Evolutionary conservation across 1,140 invertebrate genomes (phyloP), one percentile per base, ranked within the genome.

Genomic region (Matsumurasca onukii): DNA sequence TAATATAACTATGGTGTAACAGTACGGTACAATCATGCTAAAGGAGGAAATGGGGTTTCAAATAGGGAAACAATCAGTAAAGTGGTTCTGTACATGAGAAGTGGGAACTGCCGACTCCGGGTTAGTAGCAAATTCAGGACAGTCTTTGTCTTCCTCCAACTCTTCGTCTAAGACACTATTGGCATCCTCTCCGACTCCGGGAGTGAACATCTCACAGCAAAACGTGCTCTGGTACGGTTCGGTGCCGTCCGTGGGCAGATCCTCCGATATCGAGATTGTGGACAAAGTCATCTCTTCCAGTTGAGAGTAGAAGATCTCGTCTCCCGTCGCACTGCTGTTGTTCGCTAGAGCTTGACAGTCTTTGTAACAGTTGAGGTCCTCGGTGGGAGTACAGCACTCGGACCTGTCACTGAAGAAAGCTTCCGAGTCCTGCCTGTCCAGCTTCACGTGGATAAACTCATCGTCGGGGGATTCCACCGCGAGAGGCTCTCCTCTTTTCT

Each of bases 121-220:
- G 2, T 59, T 27, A 2, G 24, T 24, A 9, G 24, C 2, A 9
- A 2, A 5, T 27, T 59, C 55, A 24, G 34, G 62, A 65, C 62
- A 45, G 5, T 20, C 31, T 3, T 12, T 17, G 48, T 65, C 62
- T 29, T 27, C 62, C 25, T 65, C 62, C 31, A 65, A 45, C n/a
- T 65, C 62, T 22, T 65, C 62, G 22, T 15, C 62, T 48, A 65
- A 65, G 62, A 65, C 62, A 65, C 62, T 65, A 17, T 48, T 65
- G 62, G 62, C 27, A 25, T 65, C 62, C 22, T 65, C 62, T 45
- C 27, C 48, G 5, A 25, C 13, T 48, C 31, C 62, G 22, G 31
- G 20, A 25, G 62, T 31, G 25, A 65, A 65, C 22, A 45, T 27
- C 22, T 65, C 62, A 31, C 62, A 65, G 25, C 62, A 65, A 39